Percentiles rank a stretch among this genome's conserved stretches.
phyloP scores from a whole-genome alignment of 1,140 invertebrate species.

The Dolichoris vasculosae region DNA sequence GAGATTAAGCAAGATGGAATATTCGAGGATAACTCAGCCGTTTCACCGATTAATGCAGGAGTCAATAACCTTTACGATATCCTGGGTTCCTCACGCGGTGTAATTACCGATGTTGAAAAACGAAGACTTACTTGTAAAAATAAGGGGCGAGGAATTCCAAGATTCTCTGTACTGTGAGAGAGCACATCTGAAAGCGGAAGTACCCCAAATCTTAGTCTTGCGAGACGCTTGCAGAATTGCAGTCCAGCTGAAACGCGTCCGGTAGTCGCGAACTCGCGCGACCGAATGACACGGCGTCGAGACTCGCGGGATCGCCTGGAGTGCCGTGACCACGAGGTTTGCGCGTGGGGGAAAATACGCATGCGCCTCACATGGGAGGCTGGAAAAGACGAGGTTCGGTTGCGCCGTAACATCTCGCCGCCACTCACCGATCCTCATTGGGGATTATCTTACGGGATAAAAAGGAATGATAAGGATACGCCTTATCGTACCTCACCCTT shows the following conservation, averaged over 20 bases:
- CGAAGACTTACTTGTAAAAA: neutral
- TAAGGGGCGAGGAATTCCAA: neutral
- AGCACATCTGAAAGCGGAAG: neutral
- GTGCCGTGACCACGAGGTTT: neutral
- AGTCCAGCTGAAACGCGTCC: slow-evolving; percentile 7
- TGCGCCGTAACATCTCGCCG: neutral
- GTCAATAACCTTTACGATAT: no score
- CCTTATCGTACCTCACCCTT: no score
- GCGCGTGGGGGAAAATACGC: neutral
- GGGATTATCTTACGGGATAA: neutral
- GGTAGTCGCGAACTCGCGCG: slow-evolving; percentile 5
- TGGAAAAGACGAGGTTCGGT: neutral
- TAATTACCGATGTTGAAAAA: slow-evolving; percentile 10
- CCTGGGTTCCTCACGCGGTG: no score
- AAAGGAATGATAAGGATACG: no score
- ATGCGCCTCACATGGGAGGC: neutral
- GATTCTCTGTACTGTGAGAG: neutral
- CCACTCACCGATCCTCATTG: neutral
- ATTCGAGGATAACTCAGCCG: no score
- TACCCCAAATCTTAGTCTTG: neutral
- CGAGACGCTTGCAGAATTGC: slow-evolving; percentile 10
- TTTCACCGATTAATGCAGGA: no score
- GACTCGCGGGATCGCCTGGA: slow-evolving; percentile 17
- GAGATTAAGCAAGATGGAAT: no score
- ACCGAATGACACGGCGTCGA: slow-evolving; percentile 46